Base-by-base conservation (phyloP, 1,140 invertebrate species). In the Apocrypta bakeri region DNA sequence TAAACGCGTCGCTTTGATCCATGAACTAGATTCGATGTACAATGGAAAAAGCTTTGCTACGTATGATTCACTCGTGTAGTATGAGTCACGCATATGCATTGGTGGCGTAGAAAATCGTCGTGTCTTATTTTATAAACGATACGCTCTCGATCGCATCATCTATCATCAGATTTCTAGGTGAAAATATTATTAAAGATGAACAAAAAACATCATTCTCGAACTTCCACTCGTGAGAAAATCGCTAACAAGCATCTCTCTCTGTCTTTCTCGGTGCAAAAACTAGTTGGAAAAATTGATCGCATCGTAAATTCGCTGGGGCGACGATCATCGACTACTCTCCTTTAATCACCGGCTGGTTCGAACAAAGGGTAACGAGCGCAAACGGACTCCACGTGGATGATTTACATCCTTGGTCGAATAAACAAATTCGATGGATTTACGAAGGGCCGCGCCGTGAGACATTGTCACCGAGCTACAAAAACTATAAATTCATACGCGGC, bases 11-110 rank as follows among this genome's bases (percentile, higher is more conserved):
- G 77, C 42, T 64, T 74, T 37, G 64, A 29, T 82, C 66, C 81
- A 71, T 82, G 81, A 82, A 82, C 81, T 82, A 82, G 73, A 71
- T 82, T 77, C 74, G 14, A 40, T 0, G 25, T 4, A 37, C 66
- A 77, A 72, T 82, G 74, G 73, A 11, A 68, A 31, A 61, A 24
- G 25, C 21, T 21, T 11, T 17, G 21, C 48, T 1, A 17, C 17
- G 48, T 21, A 17, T 56, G 48, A 56, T n/a, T 56, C 21, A 56
- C 42, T 48, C 42, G 42, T 21, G 42, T 48, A 48, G 2, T 1
- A 11, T 48, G 42, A 48, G 42, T 48, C 42, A 21, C 2, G 21
- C 42, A 48, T 17, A 48, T 12, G 8, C 40, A 48, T 3, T 48
- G n/a, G n/a, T n/a, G n/a, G n/a, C n/a, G n/a, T 48, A 12, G 42